Conservation (phyloP, 1,140 invertebrate genomes). For the Vanessa tameamea region DNA sequence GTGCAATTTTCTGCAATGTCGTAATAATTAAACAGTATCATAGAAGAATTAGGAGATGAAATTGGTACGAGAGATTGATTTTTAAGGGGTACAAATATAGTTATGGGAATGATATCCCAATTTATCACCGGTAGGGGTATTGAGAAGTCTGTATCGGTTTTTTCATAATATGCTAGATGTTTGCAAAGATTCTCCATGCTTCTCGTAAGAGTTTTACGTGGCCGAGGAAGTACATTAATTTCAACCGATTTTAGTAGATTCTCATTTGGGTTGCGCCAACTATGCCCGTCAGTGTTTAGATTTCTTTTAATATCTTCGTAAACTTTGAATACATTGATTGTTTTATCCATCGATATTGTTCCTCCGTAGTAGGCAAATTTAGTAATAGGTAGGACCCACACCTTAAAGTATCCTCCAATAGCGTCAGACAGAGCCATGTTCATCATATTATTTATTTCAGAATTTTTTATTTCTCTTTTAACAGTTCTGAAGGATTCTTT, state of each 20-base stretch:
- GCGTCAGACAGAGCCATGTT: constrained; percentile 59
- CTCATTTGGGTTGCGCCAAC: constrained; percentile 52
- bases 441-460: constrained; percentile 46
- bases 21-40: constrained; percentile 59
- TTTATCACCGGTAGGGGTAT: constrained; percentile 59
- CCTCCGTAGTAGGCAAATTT: constrained; percentile 67
- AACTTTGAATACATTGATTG: constrained; percentile 51
- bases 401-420: constrained; percentile 65
- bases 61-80: constrained; percentile 52
- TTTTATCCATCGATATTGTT: constrained; percentile 50
- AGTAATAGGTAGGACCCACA: constrained; percentile 59
- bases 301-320: constrained; percentile 57
- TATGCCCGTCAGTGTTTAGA: constrained; percentile 54
- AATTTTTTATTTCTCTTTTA: constrained; percentile 47
- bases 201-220: constrained; percentile 34
- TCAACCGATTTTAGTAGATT: constrained; percentile 49
- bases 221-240: constrained; percentile 49
- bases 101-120: constrained; percentile 49
- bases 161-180: constrained; percentile 57
- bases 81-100: constrained; percentile 66
- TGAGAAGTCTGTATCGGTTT: constrained; percentile 48
- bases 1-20: constrained; percentile 57
- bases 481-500: constrained; percentile 46
- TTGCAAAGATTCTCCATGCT: constrained; percentile 50
- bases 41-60: constrained; percentile 46